phyloP scores from a whole-genome alignment of 2,797 vertebrate genomes.

The Staurois parvus region DNA sequence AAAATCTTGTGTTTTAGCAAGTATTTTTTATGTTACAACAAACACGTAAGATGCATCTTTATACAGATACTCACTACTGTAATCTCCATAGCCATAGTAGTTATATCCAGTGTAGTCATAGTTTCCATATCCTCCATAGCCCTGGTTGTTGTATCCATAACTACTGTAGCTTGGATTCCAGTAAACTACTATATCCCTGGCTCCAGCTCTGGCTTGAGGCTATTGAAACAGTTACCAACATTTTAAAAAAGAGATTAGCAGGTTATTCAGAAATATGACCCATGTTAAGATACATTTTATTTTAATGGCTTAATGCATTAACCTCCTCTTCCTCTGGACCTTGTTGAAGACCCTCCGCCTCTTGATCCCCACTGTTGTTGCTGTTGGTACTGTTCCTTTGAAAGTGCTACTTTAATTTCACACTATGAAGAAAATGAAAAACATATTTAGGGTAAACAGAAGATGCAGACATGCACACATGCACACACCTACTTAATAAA shows the following conservation, averaged over 20 bases:
- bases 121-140: constrained; percentile 95
- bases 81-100: constrained; percentile 98
- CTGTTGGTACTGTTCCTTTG: constrained; percentile 98
- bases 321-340: constrained; percentile 91
- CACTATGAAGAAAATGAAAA: constrained; percentile 76
- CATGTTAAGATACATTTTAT: not conserved
- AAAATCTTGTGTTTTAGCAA: no score
- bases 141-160: constrained; percentile 97
- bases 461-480: no score
- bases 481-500: no score
- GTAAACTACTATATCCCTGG: constrained; percentile 96
- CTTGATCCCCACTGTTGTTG: constrained; percentile 94
- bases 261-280: not conserved
- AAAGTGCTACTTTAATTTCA: constrained; percentile 99
- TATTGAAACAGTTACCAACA: constrained; percentile 70
- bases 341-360: constrained; percentile 86
- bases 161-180: constrained; percentile 98
- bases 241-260: constrained; percentile 34
- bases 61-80: constrained; percentile 89
- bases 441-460: not conserved
- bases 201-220: constrained; percentile 96
- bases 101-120: constrained; percentile 99
- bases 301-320: constrained; percentile 36
- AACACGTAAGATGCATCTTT: not conserved
- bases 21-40: not conserved